Percentiles rank a stretch among this genome's conserved stretches.
These are phyloP conservation scores for Temnopleurus reevesii DNA, from an alignment of 53 echinoderm and acorn worm genomes.

Conservation along the genomic window DNA sequence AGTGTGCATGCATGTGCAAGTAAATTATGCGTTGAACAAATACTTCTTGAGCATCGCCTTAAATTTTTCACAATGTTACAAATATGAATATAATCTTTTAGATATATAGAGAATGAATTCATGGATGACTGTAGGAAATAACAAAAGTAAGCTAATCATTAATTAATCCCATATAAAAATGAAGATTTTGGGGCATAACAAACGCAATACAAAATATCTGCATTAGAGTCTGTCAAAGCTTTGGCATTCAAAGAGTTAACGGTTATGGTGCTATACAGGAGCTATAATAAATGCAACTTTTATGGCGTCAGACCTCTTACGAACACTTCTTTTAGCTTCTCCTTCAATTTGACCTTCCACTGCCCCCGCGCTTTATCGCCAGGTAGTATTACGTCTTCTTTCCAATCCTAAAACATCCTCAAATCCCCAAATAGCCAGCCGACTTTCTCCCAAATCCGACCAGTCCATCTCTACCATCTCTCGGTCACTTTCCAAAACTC, in stretches of 20 bases:
- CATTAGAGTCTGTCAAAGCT: too few relatives aligned
- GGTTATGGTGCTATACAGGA: not conserved
- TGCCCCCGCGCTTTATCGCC: not conserved
- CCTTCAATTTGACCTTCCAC: not conserved
- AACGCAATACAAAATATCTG: too few relatives aligned
- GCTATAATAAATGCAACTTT: not conserved
- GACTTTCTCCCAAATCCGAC: not conserved
- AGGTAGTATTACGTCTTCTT: not conserved
- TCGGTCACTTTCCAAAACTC: not conserved
- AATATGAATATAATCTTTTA: too few relatives aligned
- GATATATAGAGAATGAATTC: too few relatives aligned
- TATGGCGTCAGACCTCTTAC: not conserved
- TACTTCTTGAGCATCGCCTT: too few relatives aligned
- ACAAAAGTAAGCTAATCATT: too few relatives aligned
- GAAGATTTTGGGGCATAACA: too few relatives aligned
- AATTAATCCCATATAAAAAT: too few relatives aligned
- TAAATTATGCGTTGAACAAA: too few relatives aligned
- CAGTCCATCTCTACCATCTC: not conserved
- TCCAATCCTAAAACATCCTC: not conserved
- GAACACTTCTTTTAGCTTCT: not conserved
- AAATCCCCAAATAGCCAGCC: slow-evolving; percentile 20
- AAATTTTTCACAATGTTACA: too few relatives aligned
- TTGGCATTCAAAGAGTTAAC: not conserved
- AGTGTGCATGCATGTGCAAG: too few relatives aligned
- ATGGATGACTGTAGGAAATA: too few relatives aligned